Conservation (phyloP, 2,113 vertebrate genomes). For the Rhynchopsitta pachyrhyncha region DNA sequence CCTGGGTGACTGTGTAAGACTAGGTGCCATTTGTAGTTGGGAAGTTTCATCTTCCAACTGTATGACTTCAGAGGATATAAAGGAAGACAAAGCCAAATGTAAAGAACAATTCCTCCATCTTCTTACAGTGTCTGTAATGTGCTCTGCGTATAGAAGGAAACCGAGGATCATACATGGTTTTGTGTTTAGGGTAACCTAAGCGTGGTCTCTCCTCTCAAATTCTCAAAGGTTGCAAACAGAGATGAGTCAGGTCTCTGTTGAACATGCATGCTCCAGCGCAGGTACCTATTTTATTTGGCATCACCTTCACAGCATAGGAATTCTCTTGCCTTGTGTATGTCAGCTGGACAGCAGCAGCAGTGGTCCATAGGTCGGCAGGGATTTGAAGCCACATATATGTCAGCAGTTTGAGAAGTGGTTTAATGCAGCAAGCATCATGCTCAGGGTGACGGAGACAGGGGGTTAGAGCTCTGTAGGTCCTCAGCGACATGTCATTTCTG, state of each 20-base stretch:
- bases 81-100: neutral
- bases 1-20: neutral
- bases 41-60: neutral
- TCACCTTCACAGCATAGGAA: neutral
- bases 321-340: neutral
- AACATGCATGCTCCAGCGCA: neutral
- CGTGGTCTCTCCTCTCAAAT: neutral
- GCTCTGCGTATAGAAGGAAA: neutral
- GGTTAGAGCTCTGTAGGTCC: neutral
- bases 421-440: neutral
- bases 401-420: neutral
- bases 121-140: neutral
- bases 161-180: neutral
- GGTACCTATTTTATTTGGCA: neutral
- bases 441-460: neutral
- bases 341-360: neutral
- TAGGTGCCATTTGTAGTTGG: neutral
- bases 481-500: accelerated
- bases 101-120: neutral
- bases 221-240: neutral
- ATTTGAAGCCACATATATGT: neutral
- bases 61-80: neutral
- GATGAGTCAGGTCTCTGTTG: neutral
- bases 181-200: neutral
- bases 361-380: neutral